Percentiles rank a stretch among this genome's conserved stretches.
These are phyloP conservation scores for Epirrhoe alternata DNA, from an alignment of 2,888 invertebrate species.

Conservation along the genomic window DNA sequence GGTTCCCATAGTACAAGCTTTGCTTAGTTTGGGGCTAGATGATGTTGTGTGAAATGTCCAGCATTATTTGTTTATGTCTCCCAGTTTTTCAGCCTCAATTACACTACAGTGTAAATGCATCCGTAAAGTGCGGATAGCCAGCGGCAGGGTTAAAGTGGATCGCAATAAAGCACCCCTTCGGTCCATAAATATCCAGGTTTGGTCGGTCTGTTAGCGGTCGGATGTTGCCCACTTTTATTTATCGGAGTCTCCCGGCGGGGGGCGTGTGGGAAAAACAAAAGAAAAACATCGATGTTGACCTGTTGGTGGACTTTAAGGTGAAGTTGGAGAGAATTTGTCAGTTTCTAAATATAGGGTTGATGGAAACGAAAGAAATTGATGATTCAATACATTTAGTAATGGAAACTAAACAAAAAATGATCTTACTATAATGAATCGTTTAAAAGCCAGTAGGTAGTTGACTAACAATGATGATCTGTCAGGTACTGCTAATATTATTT, in stretches of 20 bases:
- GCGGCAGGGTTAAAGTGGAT: slow-evolving; percentile 82
- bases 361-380: neutral
- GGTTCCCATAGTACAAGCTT: too few species aligned
- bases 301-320: slow-evolving; percentile 16
- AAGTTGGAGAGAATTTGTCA: neutral
- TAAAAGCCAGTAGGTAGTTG: too few species aligned
- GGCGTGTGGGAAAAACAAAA: slow-evolving; percentile 45
- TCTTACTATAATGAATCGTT: too few species aligned
- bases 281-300: slow-evolving; percentile 32
- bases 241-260: slow-evolving; percentile 67
- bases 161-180: slow-evolving; percentile 82
- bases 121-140: slow-evolving; percentile 77
- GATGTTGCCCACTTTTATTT: slow-evolving; percentile 77
- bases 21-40: too few species aligned
- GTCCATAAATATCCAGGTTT: slow-evolving; percentile 82
- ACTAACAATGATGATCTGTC: too few species aligned
- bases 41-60: too few species aligned
- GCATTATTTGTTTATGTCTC: neutral
- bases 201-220: slow-evolving; percentile 83
- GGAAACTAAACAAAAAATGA: too few species aligned
- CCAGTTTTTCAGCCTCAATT: slow-evolving; percentile 14
- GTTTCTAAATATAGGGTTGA: neutral
- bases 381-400: neutral
- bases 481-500: too few species aligned
- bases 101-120: slow-evolving; percentile 56